A percentile compares a stretch with the other conserved stretches of the same genome.
These are phyloP conservation scores for Babylonia areolata DNA, from an alignment of 1,140 invertebrate genomes.

Conservation along the genomic window DNA sequence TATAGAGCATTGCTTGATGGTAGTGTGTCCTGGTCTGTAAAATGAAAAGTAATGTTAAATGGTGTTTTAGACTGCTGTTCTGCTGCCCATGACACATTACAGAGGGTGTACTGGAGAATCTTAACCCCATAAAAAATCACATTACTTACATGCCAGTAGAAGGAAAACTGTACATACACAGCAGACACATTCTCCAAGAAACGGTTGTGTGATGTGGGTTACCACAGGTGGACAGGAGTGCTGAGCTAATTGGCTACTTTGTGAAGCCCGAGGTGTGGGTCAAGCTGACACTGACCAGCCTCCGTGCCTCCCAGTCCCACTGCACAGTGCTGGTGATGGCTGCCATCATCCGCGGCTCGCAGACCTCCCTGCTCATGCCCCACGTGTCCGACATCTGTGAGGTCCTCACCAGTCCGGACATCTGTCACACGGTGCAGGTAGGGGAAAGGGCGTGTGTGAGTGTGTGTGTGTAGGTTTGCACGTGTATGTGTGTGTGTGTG, in stretches of 20 bases:
- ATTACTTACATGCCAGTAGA: no score
- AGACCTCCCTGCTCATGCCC: conserved; percentile 50
- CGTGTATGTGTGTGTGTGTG: conserved; percentile 12
- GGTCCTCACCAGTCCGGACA: conserved; percentile 58
- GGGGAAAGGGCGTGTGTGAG: not conserved
- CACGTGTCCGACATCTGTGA: conserved; percentile 61
- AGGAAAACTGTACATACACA: no score
- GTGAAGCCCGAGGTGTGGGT: conserved; percentile 76
- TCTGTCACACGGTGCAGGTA: conserved; percentile 71
- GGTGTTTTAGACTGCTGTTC: no score
- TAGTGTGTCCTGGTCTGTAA: no score
- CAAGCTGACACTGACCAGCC: conserved; percentile 62
- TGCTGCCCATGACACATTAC: no score
- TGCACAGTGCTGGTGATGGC: conserved; percentile 68
- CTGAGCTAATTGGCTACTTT: conserved; percentile 85
- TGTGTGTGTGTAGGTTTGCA: not conserved
- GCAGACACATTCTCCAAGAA: no score
- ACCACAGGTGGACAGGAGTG: conserved; percentile 78
- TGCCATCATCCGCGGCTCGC: conserved; percentile 64
- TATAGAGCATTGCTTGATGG: no score
- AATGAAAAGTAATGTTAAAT: no score
- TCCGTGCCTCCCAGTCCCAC: conserved; percentile 61
- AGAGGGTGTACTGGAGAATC: no score
- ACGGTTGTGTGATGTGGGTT: not conserved
- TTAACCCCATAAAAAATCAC: no score